Evolutionary conservation across 2,888 invertebrate species (phyloP).

Genomic region (Sipha maydis): DNA sequence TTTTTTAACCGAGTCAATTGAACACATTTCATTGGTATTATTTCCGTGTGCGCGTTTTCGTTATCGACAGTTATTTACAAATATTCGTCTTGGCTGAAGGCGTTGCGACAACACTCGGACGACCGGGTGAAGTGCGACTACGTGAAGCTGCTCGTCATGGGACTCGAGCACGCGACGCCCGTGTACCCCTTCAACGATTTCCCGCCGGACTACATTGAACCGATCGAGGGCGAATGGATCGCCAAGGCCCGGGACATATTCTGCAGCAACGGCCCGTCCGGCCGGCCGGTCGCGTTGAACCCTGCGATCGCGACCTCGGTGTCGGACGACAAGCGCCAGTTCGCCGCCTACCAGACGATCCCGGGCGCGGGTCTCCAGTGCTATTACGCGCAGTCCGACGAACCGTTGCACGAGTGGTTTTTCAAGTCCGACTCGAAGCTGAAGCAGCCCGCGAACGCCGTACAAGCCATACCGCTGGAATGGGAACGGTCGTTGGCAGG

Average conservation of each 20-base stretch:
- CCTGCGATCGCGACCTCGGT: conserved; percentile 25
- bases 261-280: no score
- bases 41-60: background rate
- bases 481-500: conserved; percentile 54
- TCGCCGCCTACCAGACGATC: conserved; percentile 33
- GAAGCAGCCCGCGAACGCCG: background rate
- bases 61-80: background rate
- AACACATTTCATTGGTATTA: background rate
- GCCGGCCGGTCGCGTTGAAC: background rate
- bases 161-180: background rate
- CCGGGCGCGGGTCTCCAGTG: conserved; percentile 8
- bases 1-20: no score
- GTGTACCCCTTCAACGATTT: conserved; percentile 11
- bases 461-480: conserved; percentile 24
- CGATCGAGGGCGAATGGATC: conserved; percentile 1
- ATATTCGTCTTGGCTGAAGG: conserved; percentile 27
- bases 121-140: background rate
- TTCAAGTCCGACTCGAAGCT: background rate
- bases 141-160: conserved; percentile 29
- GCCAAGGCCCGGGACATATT: background rate
- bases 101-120: background rate
- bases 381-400: conserved; percentile 37
- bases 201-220: background rate
- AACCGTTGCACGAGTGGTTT: conserved; percentile 27
- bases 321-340: conserved; percentile 30